Base-by-base conservation (phyloP, 2,113 vertebrate genomes). In the Misgurnus anguillicaudatus region DNA sequence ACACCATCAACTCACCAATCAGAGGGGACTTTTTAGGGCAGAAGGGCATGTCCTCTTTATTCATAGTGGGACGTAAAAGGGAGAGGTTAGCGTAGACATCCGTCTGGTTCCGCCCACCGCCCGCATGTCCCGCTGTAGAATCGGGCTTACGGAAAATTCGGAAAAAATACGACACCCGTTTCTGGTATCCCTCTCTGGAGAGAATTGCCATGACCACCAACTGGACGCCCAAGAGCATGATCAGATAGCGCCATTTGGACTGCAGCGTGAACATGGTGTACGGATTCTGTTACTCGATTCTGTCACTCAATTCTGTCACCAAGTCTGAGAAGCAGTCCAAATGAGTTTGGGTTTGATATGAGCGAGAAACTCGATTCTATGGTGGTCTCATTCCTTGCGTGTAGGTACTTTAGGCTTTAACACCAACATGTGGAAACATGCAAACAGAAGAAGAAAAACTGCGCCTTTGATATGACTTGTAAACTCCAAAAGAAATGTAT, bases 131-230 rank as follows among this genome's bases (percentile, higher is more conserved):
- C 0, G 9, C 19, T 31, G 78, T 1, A 9, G 36, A 0, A 21
- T 93, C 89, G 0, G 65, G 67, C 55, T 90, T 93, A 61, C 88
- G 91, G 78, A 95, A 93, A 83, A 94, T 91, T 9, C 86, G 85
- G 51, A 94, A 88, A 85, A 94, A 92, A 73, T 93, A 92, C 3
- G 85, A 86, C n/a, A 94, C 89, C 67, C 93, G 86, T 73, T 87
- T 91, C 48, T 87, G 90, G 80, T 92, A 91, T 2, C 90, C 90
- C 57, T 93, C 93, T 3, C 88, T 85, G 77, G 92, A 94, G 53
- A 95, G 89, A 66, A 95, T 77, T 0, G 90, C 91, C 91, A 95
- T 90, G 57, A 94, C 87, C 13, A 94, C 91, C 80, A 96, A 84
- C 87, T 95, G 92, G 47, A 93, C 89, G 38, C 92, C 92, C 79